These are phyloP conservation scores for Cyrtonyx montezumae DNA, from an alignment of 2,113 vertebrate genomes.

Conservation along the genomic window DNA sequence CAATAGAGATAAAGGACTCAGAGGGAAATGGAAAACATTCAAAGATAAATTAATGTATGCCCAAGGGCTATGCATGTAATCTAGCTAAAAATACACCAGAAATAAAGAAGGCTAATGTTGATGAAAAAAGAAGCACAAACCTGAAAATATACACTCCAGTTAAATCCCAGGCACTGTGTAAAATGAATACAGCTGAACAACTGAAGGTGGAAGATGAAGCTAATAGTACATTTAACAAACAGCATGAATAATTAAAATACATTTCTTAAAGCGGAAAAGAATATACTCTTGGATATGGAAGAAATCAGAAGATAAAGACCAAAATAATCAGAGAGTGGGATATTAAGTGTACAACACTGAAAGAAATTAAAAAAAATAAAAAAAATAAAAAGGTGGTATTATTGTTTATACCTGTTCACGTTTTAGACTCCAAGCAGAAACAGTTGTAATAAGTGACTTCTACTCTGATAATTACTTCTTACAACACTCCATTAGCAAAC, in stretches of 20 bases:
- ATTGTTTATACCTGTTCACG: not conserved
- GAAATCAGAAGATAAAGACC: constrained; percentile 14
- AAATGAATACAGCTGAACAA: constrained; percentile 20
- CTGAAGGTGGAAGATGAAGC: not conserved
- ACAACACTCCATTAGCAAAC: not conserved
- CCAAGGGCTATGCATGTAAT: constrained; percentile 80
- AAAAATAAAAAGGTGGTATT: not conserved
- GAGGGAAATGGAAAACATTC: constrained; percentile 81
- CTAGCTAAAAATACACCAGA: constrained; percentile 78
- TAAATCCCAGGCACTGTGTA: not conserved
- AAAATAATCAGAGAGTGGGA: not conserved
- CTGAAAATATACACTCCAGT: not conserved
- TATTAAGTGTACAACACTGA: not conserved
- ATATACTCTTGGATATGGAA: constrained; percentile 45
- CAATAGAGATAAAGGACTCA: constrained; percentile 78
- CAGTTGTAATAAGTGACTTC: not conserved
- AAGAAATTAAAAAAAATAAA: not conserved
- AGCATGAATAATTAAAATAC: not conserved
- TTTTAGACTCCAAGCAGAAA: constrained; percentile 18
- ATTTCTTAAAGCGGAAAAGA: constrained; percentile 19
- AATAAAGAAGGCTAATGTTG: constrained; percentile 67
- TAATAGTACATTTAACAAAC: not conserved
- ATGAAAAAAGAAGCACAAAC: constrained; percentile 57
- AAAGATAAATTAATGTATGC: constrained; percentile 81
- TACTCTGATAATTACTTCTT: not conserved